These are phyloP conservation scores for Lepus timidus DNA, from an alignment of 2,113 vertebrate genomes.

Conservation along the genomic window DNA sequence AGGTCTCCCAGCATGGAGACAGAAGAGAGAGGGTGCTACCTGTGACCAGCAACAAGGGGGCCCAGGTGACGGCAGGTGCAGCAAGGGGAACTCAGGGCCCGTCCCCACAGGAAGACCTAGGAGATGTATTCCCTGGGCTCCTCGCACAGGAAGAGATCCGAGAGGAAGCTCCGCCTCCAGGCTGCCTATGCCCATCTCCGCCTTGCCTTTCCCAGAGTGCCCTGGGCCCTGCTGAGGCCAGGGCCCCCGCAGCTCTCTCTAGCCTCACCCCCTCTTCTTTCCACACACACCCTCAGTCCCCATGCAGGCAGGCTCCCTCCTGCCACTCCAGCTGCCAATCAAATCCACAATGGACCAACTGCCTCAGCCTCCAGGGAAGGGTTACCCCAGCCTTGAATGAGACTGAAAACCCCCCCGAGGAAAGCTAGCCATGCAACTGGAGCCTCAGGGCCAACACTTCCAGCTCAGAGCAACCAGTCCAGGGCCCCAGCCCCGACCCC, in stretches of 20 bases:
- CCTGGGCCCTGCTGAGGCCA: not conserved
- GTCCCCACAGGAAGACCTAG: not conserved
- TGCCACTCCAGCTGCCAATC: not conserved
- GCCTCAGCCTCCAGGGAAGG: not conserved
- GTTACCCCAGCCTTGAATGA: not conserved
- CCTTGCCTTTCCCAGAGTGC: not conserved
- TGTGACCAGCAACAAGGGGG: not conserved
- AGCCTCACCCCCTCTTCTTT: not conserved
- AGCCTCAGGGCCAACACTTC: too few relatives aligned
- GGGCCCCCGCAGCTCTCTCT: not conserved
- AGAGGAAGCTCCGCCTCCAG: not conserved
- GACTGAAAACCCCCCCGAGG: not conserved
- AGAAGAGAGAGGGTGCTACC: not conserved
- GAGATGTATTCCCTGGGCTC: not conserved
- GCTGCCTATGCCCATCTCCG: not conserved
- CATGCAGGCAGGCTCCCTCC: too few relatives aligned
- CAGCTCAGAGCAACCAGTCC: not conserved
- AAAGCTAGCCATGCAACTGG: too few relatives aligned
- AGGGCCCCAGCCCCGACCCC: not conserved
- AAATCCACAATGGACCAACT: not conserved
- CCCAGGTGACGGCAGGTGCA: not conserved
- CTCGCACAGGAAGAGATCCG: not conserved
- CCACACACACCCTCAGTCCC: not conserved
- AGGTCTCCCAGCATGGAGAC: not conserved
- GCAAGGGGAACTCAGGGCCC: too few relatives aligned